Evolutionary conservation across 2,888 invertebrate species (phyloP), one percentile per base, ranked within the genome.

Genomic region (Trypoxylon attenuatum): DNA sequence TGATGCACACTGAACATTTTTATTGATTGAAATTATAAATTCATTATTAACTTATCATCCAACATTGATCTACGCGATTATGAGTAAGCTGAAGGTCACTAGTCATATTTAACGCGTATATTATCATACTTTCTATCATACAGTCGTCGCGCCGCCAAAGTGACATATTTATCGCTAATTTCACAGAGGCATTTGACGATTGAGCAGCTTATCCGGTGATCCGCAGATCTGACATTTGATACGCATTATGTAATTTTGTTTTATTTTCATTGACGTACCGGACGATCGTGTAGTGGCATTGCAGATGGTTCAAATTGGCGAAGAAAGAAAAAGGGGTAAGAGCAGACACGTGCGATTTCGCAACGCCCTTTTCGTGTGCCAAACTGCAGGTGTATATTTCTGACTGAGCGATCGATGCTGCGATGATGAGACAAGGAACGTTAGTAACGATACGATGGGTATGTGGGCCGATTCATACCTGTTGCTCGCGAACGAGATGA

Each of bases 391-490:
- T 69, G 63, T 63, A n/a, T n/a, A 42, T 54, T 33, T 16, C 43
- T 22, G 23, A 52, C 53, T 62, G 72, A 71, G 74, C 69, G 69
- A 67, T 69, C 57, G 67, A 38, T 45, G 51, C 27, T 16, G 15
- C 25, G 47, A 46, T 64, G 72, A 64, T 41, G 72, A 50, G 67
- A 64, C 64, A 56, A 69, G 39, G 58, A 54, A 49, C 63, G 57
- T 61, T 58, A 46, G 23, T 42, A 41, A 42, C 51, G 53, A 60
- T 43, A 33, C 21, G 61, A 49, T 22, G 25, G 27, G 51, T 61
- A 71, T 71, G 60, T 69, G 52, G 71, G 68, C 57, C 67, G 76
- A 45, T 51, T 27, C 54, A 43, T 54, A 29, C 51, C 38, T 27
- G 13, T 13, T 18, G 55, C 47, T 38, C 42, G 45, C 55, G 57